These are phyloP conservation scores for Falco peregrinus DNA, from an alignment of 2,797 vertebrate genomes.

Conservation along the genomic window DNA sequence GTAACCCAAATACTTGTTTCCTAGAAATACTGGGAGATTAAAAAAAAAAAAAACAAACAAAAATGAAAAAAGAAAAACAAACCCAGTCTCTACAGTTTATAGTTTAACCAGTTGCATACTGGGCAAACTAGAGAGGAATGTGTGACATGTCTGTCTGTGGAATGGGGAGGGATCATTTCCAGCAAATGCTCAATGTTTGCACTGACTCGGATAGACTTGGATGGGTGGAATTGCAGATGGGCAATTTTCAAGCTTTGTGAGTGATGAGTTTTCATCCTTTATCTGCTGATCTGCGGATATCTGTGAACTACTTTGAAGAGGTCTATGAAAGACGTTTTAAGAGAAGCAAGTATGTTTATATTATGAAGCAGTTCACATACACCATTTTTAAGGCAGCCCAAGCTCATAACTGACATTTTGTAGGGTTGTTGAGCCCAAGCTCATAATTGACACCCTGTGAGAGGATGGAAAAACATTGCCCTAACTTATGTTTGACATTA, in stretches of 20 bases:
- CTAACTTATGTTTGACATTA: not conserved
- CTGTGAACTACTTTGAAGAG: not conserved
- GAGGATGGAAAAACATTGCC: not conserved
- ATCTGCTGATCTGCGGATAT: not conserved
- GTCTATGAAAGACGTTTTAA: not conserved
- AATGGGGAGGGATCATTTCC: not conserved
- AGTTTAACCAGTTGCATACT: not conserved
- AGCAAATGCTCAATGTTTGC: fast-evolving
- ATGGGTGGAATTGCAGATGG: not conserved
- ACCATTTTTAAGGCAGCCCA: not conserved
- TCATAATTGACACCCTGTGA: not conserved
- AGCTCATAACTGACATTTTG: not conserved
- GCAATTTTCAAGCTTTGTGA: not conserved
- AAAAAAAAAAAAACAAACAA: not conserved
- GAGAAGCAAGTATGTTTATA: not conserved
- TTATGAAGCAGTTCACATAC: not conserved
- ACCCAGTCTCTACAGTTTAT: not conserved
- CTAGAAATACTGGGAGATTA: conserved; percentile 31
- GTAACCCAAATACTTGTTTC: conserved; percentile 56
- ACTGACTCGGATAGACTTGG: not conserved
- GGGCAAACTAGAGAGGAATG: not conserved
- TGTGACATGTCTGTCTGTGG: not conserved
- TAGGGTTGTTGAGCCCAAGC: not conserved
- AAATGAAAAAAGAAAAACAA: not conserved
- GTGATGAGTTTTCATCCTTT: not conserved